These are phyloP conservation scores for Willisornis vidua DNA, from an alignment of 2,113 vertebrate genomes.

Conservation along the genomic window DNA sequence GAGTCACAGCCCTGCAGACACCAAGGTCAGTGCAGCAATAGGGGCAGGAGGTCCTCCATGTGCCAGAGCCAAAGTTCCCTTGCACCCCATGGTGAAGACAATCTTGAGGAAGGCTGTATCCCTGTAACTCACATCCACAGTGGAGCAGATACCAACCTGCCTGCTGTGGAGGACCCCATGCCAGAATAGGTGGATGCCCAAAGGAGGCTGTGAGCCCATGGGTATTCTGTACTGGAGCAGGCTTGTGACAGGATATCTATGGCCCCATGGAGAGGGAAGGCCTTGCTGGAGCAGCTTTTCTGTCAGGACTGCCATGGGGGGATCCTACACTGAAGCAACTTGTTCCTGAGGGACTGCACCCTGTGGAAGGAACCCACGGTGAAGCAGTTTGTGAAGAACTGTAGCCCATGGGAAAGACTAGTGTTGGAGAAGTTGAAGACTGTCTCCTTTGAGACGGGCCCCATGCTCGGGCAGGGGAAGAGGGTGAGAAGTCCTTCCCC, in stretches of 20 bases:
- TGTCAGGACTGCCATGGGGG: no score
- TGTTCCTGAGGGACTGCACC: no score
- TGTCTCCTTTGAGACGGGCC: background rate
- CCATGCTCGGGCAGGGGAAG: background rate
- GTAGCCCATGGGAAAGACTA: background rate
- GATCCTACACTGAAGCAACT: no score
- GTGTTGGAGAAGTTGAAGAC: background rate
- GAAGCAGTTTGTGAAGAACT: background rate
- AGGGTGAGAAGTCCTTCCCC: background rate
- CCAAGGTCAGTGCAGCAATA: background rate
- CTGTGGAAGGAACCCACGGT: background rate
- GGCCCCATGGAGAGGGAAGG: no score
- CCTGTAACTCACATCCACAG: background rate
- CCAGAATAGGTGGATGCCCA: background rate
- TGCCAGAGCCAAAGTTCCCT: background rate
- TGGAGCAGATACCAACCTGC: background rate
- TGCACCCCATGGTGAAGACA: accelerated
- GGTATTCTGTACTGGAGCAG: no score
- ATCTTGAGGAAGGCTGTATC: background rate
- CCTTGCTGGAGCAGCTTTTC: no score
- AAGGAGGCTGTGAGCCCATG: no score
- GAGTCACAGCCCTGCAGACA: background rate
- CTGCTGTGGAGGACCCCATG: background rate
- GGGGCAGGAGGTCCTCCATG: background rate
- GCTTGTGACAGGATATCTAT: no score